Evolutionary conservation across 1,140 invertebrate species (phyloP).

Genomic region (Musca domestica): DNA sequence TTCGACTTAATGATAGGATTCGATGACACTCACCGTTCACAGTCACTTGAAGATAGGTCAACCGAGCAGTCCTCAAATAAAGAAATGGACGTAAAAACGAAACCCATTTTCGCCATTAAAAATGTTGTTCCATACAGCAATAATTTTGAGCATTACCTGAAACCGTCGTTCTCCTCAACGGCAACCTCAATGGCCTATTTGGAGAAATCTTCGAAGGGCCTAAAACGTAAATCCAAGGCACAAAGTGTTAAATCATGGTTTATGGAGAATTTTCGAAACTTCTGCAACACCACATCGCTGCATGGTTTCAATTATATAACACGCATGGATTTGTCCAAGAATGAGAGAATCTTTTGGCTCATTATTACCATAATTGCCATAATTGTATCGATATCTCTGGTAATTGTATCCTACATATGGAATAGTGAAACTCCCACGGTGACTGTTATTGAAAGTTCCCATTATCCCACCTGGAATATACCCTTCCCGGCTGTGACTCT

Average conservation of each 20-base stretch:
- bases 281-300: slow-evolving; percentile 55
- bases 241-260: slow-evolving; percentile 35
- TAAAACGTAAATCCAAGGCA: not conserved
- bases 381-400: slow-evolving; percentile 51
- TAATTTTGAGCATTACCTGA: not conserved
- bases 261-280: slow-evolving; percentile 45
- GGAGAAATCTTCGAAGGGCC: not conserved
- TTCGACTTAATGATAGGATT: no score
- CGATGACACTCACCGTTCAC: no score
- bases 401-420: slow-evolving; percentile 55
- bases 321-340: slow-evolving; percentile 36
- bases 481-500: slow-evolving; percentile 70
- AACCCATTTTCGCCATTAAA: not conserved
- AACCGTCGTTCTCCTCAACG: not conserved
- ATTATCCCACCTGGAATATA: slow-evolving; percentile 69
- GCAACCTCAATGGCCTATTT: not conserved
- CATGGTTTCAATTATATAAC: slow-evolving; percentile 52
- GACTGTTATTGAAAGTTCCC: slow-evolving; percentile 65
- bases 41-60: no score
- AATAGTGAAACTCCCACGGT: slow-evolving; percentile 55
- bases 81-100: not conserved
- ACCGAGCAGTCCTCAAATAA: no score
- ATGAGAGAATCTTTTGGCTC: slow-evolving; percentile 54
- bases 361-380: slow-evolving; percentile 53
- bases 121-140: not conserved